Base-by-base conservation (phyloP, 2,113 vertebrate genomes). In the Hypanus sabinus region DNA sequence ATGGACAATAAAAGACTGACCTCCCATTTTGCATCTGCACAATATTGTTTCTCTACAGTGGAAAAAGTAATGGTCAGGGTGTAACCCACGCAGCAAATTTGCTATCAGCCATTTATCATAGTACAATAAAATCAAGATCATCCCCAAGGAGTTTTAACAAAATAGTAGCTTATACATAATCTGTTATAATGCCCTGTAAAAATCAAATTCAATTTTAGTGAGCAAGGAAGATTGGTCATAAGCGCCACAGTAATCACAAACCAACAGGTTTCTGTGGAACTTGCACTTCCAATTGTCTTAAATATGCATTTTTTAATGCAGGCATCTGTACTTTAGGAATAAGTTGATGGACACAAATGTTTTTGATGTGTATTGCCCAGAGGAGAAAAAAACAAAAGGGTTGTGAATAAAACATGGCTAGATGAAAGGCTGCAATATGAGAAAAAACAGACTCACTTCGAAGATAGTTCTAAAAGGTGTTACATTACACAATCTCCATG, bases 381-480 rank as follows among this genome's bases (percentile, higher is more conserved):
- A 95, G 95, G 94, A 96, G 96, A 95, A 95, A 95, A 95, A 95
- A 46, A 96, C 96, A 95, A 95, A 96, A 96, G 96, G 95, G 65
- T 94, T 94, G 94, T 94, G 95, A 96, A 96, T 96, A 96, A 96
- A 96, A 94, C 94, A 95, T 96, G 95, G 96, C 96, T 96, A 97
- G 95, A 96, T 95, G 96, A 95, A 95, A 96, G 95, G 95, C 97
- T 96, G 94, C 94, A 94, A 96, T 95, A 95, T 97, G 97, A 97
- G 95, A 96, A 96, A 97, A 95, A 96, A 87, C 97, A 97, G 97
- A 96, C 95, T 95, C 95, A 96, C 95, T 95, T 95, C 95, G 95
- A 95, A 94, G 94, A 94, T 62, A 11, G 95, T 95, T 94, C 95
- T 96, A 95, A 96, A 95, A 96, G 96, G 96, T 95, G 94, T 95